These are phyloP conservation scores for Ceryle rudis DNA, from an alignment of 2,797 vertebrate genomes.

Conservation along the genomic window DNA sequence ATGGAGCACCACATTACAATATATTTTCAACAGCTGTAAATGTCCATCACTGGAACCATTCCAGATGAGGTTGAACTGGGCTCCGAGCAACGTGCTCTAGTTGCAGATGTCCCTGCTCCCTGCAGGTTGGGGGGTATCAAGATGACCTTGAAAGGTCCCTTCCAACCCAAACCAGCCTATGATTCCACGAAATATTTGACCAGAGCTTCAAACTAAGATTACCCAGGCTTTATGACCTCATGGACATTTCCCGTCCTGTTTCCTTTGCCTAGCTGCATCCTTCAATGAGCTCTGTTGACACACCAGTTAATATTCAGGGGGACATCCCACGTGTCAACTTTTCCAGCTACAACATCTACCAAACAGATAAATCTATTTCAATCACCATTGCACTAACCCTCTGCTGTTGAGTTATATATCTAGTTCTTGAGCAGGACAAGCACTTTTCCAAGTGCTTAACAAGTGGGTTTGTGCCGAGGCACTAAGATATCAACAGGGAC, in stretches of 20 bases:
- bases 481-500: background rate
- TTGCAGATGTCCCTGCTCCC: background rate
- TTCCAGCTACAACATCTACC: background rate
- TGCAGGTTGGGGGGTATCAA: too few species aligned
- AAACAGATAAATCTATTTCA: rapidly evolving
- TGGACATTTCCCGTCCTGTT: background rate
- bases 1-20: rapidly evolving
- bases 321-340: background rate
- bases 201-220: background rate
- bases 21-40: background rate
- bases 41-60: background rate
- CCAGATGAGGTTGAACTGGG: background rate
- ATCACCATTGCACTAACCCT: too few species aligned
- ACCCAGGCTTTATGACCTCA: background rate
- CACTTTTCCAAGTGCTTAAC: background rate
- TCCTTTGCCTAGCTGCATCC: background rate
- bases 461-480: background rate
- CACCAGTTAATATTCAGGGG: too few species aligned
- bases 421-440: background rate
- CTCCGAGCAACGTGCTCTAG: background rate
- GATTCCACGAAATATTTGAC: background rate
- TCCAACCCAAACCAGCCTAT: background rate
- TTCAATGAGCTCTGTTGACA: background rate
- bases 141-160: background rate
- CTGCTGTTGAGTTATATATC: background rate